These are phyloP conservation scores for Leucophora obtusa DNA, from an alignment of 2,888 invertebrate species.

Conservation along the genomic window DNA sequence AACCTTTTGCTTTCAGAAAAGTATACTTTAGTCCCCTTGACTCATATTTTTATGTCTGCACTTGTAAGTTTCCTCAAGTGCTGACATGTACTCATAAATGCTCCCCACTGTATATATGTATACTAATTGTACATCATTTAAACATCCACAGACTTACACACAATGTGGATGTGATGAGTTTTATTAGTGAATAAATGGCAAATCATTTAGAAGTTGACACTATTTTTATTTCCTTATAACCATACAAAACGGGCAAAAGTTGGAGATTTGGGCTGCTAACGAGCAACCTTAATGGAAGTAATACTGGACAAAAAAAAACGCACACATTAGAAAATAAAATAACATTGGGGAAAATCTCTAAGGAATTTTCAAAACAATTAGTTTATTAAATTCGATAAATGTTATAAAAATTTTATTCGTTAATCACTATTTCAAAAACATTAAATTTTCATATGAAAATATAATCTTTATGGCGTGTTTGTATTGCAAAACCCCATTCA, in stretches of 20 bases:
- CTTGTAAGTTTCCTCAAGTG: too few species aligned
- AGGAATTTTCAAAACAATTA: constrained; percentile 57
- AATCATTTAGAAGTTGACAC: constrained; percentile 77
- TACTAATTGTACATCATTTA: constrained; percentile 21
- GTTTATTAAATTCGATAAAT: constrained; percentile 63
- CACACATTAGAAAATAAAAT: constrained; percentile 1
- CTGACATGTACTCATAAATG: too few species aligned
- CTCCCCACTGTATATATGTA: too few species aligned
- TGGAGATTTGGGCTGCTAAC: constrained; percentile 72
- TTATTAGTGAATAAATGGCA: constrained; percentile 78
- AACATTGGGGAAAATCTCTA: constrained; percentile 29
- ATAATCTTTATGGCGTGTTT: background rate
- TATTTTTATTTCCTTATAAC: constrained; percentile 11
- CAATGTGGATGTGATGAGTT: constrained; percentile 72
- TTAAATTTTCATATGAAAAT: background rate
- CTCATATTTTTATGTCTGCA: too few species aligned
- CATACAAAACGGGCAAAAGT: background rate
- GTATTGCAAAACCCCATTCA: background rate
- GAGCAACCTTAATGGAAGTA: constrained; percentile 77
- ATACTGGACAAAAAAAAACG: constrained; percentile 64
- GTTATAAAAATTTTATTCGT: constrained; percentile 4
- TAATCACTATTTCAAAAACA: background rate
- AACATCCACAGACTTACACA: constrained; percentile 57
- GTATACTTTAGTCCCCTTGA: too few species aligned
- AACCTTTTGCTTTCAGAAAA: too few species aligned